phyloP scores from a whole-genome alignment of 2,797 vertebrate species.

The Antennarius maculatus region DNA sequence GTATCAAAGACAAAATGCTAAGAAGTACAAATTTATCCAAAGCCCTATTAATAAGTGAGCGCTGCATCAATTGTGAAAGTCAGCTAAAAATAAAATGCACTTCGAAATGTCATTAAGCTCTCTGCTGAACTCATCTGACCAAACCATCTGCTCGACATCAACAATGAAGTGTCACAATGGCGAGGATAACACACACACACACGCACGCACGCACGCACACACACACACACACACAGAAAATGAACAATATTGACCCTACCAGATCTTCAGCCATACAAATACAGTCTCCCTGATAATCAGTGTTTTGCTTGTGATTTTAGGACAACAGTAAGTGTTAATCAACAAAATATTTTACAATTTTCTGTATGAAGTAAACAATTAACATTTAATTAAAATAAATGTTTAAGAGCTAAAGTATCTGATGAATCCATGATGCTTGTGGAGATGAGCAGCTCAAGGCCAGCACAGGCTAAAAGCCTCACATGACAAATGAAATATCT shows the following conservation, averaged over 20 bases:
- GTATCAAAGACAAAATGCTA: no score
- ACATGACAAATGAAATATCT: slow-evolving; percentile 54
- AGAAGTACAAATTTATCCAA: no score
- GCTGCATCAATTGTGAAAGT: slow-evolving; percentile 3
- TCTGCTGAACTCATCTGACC: slow-evolving; percentile 57
- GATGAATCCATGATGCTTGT: slow-evolving; percentile 4
- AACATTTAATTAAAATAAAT: not conserved
- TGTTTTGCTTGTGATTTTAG: slow-evolving; percentile 9
- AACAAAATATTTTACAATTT: no score
- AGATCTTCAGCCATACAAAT: no score
- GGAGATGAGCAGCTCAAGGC: slow-evolving; percentile 13
- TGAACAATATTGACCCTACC: not conserved
- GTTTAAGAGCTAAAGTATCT: not conserved
- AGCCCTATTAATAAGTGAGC: not conserved
- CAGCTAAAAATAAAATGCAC: slow-evolving; percentile 49
- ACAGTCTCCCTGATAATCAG: not conserved
- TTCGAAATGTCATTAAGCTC: slow-evolving; percentile 43
- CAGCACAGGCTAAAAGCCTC: slow-evolving; percentile 35
- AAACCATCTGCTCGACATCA: slow-evolving; percentile 70
- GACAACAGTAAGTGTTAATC: not conserved
- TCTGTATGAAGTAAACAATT: slow-evolving; percentile 9
- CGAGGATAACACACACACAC: slow-evolving; percentile 6
- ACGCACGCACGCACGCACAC: slow-evolving; percentile 8
- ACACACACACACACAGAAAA: not conserved
- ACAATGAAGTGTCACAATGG: slow-evolving; percentile 28